phyloP scores from a whole-genome alignment of 2,113 vertebrate species.

The Poecile atricapillus region DNA sequence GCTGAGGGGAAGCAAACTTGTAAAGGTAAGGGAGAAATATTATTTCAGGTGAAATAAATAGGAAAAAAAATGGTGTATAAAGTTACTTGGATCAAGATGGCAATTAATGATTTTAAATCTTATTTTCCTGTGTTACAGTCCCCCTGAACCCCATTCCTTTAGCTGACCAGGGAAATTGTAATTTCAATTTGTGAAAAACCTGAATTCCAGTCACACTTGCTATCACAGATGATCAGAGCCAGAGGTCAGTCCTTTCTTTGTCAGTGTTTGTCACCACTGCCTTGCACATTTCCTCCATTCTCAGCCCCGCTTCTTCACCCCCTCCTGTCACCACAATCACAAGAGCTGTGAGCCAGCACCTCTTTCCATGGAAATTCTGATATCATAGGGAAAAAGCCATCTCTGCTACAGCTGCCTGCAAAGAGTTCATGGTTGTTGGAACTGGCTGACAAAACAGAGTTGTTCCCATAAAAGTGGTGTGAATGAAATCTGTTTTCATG shows the following conservation, averaged over 20 bases:
- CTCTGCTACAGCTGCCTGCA: neutral
- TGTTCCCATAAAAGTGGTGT: neutral
- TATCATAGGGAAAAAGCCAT: neutral
- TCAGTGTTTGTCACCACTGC: neutral
- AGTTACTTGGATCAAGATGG: neutral
- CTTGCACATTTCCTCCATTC: neutral
- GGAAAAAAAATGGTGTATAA: neutral
- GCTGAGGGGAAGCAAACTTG: neutral
- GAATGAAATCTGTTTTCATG: neutral
- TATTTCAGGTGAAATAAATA: neutral
- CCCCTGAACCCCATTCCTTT: neutral
- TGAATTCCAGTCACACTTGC: neutral
- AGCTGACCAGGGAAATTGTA: neutral
- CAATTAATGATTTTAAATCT: neutral
- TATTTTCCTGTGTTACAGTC: neutral
- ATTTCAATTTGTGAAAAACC: neutral
- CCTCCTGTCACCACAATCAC: neutral
- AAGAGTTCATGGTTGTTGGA: neutral
- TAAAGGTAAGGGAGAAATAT: neutral
- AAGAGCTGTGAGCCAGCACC: neutral
- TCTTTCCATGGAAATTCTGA: constrained; percentile 36
- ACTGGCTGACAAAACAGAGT: neutral
- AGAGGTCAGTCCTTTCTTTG: neutral
- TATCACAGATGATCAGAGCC: neutral
- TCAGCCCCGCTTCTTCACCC: neutral